These are phyloP conservation scores for Chelonia mydas DNA, from an alignment of 2,797 vertebrate species.

Conservation along the genomic window DNA sequence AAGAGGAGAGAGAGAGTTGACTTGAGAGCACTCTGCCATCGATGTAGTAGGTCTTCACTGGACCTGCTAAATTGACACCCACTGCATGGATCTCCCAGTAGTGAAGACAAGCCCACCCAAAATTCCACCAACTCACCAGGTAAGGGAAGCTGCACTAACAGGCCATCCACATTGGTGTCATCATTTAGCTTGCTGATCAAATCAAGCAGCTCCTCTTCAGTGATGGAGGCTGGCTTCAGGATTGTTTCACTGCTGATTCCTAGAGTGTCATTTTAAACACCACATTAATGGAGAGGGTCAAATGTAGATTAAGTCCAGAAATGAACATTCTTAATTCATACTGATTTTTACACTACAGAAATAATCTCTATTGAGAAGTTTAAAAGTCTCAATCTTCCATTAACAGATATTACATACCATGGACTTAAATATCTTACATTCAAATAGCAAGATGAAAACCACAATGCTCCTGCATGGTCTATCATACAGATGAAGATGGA, in stretches of 20 bases:
- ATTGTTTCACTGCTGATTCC: slow-evolving; percentile 97
- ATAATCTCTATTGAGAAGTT: background rate
- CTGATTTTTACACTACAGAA: rapidly evolving
- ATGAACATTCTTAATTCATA: rapidly evolving
- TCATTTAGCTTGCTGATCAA: slow-evolving; percentile 91
- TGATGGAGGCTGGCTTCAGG: slow-evolving; percentile 87
- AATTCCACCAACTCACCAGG: slow-evolving; percentile 83
- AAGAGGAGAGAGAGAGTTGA: too few relatives aligned
- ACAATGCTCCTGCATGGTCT: background rate
- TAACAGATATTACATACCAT: background rate
- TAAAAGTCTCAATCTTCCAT: background rate
- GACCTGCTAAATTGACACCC: too few relatives aligned
- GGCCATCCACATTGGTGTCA: slow-evolving; percentile 89
- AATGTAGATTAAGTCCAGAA: rapidly evolving
- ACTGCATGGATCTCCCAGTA: background rate
- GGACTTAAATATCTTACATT: background rate
- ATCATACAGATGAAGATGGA: background rate
- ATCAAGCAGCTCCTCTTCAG: slow-evolving; percentile 92
- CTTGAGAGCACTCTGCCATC: too few relatives aligned
- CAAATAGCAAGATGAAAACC: background rate
- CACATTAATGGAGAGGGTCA: rapidly evolving
- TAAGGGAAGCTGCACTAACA: slow-evolving; percentile 95
- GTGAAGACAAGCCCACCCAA: background rate
- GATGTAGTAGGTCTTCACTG: too few relatives aligned
- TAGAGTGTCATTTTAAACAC: background rate